A percentile compares a stretch with the other conserved stretches of the same genome.
Evolutionary conservation across 2,113 vertebrate species (phyloP).

Genomic region (Hemicordylus capensis): DNA sequence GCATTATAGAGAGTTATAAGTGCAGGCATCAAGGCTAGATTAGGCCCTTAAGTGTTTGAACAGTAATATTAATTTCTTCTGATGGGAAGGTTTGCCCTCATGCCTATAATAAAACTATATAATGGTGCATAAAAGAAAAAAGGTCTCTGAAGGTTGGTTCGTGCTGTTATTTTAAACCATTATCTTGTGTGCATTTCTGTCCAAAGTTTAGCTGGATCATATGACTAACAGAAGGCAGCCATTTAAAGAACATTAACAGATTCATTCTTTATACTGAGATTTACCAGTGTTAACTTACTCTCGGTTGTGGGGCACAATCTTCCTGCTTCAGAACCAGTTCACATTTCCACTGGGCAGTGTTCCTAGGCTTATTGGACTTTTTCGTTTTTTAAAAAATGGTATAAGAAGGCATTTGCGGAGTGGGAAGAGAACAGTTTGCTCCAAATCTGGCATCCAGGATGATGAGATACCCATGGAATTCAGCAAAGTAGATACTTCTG

Average conservation of each 20-base stretch:
- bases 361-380: background rate
- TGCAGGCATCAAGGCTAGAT: background rate
- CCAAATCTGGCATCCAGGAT: background rate
- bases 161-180: constrained; percentile 4
- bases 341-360: too few relatives aligned
- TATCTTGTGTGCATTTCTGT: constrained; percentile 11
- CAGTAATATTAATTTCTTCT: constrained; percentile 44
- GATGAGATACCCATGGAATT: background rate
- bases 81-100: constrained; percentile 34
- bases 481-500: background rate
- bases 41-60: constrained; percentile 45
- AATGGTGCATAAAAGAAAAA: constrained; percentile 44
- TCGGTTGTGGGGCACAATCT: background rate
- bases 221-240: background rate
- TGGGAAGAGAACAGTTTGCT: background rate
- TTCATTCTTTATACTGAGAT: background rate
- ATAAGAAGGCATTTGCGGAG: too few relatives aligned
- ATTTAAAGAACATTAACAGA: background rate
- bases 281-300: background rate
- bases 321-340: background rate
- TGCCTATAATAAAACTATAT: constrained; percentile 31
- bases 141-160: constrained; percentile 38
- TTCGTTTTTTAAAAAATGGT: background rate
- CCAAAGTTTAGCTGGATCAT: constrained; percentile 3
- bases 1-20: constrained; percentile 29